These are phyloP conservation scores for Drosophila neocordata DNA, from an alignment of 1,140 invertebrate species.

Conservation along the genomic window DNA sequence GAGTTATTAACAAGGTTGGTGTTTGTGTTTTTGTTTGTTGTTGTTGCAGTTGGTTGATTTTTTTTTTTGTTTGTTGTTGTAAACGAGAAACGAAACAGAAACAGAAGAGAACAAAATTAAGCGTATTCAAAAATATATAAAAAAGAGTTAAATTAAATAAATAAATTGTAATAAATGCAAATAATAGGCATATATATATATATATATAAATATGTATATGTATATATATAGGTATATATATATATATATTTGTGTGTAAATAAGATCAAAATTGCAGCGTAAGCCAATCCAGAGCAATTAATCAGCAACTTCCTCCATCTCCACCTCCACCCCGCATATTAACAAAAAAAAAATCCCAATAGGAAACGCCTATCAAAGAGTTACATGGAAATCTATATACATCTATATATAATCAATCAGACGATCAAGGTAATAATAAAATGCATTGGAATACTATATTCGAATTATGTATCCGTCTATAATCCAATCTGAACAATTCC, in stretches of 20 bases:
- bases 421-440: too few species aligned
- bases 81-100: constrained; percentile 74
- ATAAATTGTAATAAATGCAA: constrained; percentile 26
- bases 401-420: too few species aligned
- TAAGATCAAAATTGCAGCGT: constrained; percentile 20
- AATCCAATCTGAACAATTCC: too few species aligned
- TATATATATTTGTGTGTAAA: background rate
- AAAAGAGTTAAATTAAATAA: constrained; percentile 35
- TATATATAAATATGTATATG: too few species aligned
- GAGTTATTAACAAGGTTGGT: constrained; percentile 62
- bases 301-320: background rate
- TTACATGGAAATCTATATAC: too few species aligned
- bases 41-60: constrained; percentile 46
- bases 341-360: too few species aligned
- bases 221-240: background rate
- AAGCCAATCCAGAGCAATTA: constrained; percentile 25
- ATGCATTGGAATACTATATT: too few species aligned
- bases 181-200: background rate
- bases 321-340: background rate
- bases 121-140: constrained; percentile 66
- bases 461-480: too few species aligned
- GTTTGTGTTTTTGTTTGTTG: constrained; percentile 25
- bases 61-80: constrained; percentile 43
- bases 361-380: too few species aligned
- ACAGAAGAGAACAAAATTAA: constrained; percentile 78